These are phyloP conservation scores for Drosophila tsacasi DNA, from an alignment of 1,140 invertebrate species.

Conservation along the genomic window DNA sequence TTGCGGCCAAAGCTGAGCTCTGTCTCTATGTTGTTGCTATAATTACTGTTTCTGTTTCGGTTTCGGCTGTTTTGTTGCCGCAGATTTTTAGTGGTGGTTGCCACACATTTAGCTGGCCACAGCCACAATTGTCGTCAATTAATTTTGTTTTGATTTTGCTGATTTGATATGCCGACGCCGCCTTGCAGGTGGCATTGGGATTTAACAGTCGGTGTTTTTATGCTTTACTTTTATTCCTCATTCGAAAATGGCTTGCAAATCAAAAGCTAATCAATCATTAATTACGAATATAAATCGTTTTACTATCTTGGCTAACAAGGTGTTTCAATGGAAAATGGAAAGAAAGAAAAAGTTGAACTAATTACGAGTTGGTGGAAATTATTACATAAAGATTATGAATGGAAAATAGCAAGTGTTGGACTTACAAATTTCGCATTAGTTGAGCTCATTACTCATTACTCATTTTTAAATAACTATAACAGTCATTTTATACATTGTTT, in stretches of 20 bases:
- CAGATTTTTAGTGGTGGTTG: constrained; percentile 50
- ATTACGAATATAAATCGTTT: constrained; percentile 53
- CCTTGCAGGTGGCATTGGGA: constrained; percentile 78
- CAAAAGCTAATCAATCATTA: constrained; percentile 53
- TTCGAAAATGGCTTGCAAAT: constrained; percentile 54
- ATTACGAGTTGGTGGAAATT: constrained; percentile 9
- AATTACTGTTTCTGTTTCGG: constrained; percentile 35
- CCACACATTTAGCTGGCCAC: constrained; percentile 71
- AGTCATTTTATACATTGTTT: background rate
- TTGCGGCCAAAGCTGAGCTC: constrained; percentile 20
- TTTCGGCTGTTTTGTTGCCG: constrained; percentile 24
- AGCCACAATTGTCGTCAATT: constrained; percentile 81
- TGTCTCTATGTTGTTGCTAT: constrained; percentile 31
- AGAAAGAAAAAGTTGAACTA: constrained; percentile 40
- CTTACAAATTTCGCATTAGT: no score
- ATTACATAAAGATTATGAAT: background rate
- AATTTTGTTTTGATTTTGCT: constrained; percentile 79
- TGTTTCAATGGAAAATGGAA: constrained; percentile 10
- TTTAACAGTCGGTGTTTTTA: constrained; percentile 42
- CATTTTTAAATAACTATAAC: no score
- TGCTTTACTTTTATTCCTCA: constrained; percentile 15
- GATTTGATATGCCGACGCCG: constrained; percentile 67
- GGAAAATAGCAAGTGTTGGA: background rate
- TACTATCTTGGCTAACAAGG: constrained; percentile 20
- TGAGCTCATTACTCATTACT: no score